Conservation (phyloP, 2,888 invertebrate species). For the Nasonia oneida region DNA sequence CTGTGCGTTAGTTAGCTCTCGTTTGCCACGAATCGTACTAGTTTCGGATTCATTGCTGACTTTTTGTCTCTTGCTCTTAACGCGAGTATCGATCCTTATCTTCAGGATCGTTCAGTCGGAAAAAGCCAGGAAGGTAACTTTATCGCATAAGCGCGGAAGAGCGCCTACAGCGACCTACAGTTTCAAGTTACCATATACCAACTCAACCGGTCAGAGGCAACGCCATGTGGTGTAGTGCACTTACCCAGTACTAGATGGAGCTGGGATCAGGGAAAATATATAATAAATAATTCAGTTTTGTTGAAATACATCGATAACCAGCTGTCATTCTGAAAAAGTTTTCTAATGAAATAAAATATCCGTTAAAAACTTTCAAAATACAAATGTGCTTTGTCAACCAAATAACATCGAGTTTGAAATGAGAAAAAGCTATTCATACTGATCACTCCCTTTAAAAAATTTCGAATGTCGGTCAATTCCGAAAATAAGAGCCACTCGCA, state of each 20-base stretch:
- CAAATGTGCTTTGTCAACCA: neutral
- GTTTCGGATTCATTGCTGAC: constrained; percentile 63
- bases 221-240: neutral
- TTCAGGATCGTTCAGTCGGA: neutral
- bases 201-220: neutral
- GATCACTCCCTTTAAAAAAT: too few relatives aligned
- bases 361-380: neutral
- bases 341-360: neutral
- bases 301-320: too few relatives aligned
- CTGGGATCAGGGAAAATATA: neutral
- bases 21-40: constrained; percentile 10
- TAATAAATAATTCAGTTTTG: too few relatives aligned
- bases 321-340: too few relatives aligned
- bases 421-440: neutral
- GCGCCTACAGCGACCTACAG: neutral
- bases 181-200: neutral
- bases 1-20: neutral
- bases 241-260: neutral
- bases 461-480: neutral
- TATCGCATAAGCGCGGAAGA: neutral
- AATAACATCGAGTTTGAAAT: neutral
- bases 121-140: neutral
- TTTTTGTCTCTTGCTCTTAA: constrained; percentile 66
- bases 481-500: neutral
- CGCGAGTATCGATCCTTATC: neutral